A percentile compares a stretch with the other conserved stretches of the same genome.
These are phyloP conservation scores for Drosophila cognata DNA, from an alignment of 2,888 invertebrate species.

Conservation along the genomic window DNA sequence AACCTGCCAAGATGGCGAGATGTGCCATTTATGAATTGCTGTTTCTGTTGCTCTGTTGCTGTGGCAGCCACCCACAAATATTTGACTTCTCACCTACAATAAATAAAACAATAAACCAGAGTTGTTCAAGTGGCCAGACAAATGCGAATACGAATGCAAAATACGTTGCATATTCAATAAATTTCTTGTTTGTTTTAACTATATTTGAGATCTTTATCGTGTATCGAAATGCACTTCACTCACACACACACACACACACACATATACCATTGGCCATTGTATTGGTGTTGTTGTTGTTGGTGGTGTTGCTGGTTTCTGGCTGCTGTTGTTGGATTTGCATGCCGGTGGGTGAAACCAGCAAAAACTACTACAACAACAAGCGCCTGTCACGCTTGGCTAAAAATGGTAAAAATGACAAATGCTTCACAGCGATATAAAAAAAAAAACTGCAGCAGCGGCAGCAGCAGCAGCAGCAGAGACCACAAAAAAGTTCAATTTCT, in stretches of 20 bases:
- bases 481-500: conserved; percentile 75
- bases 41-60: conserved; percentile 26
- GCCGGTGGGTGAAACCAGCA: conserved; percentile 72
- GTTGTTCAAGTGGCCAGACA: conserved; percentile 67
- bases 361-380: conserved; percentile 55
- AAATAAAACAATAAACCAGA: conserved; percentile 77
- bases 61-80: conserved; percentile 75
- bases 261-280: conserved; percentile 51
- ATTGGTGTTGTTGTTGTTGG: conserved; percentile 26
- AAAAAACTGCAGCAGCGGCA: conserved; percentile 51
- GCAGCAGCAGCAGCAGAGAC: conserved; percentile 29
- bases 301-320: conserved; percentile 10
- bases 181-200: conserved; percentile 81
- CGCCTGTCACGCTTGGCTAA: conserved; percentile 79
- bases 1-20: conserved; percentile 72
- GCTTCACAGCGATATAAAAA: conserved; percentile 73
- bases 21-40: conserved; percentile 72
- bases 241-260: conserved; percentile 31
- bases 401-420: conserved; percentile 80
- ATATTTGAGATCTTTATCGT: conserved; percentile 79
- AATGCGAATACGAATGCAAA: conserved; percentile 68
- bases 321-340: conserved; percentile 69
- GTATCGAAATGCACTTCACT: conserved; percentile 61
- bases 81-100: conserved; percentile 80
- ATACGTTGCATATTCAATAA: conserved; percentile 78